These are phyloP conservation scores for Coelopa pilipes DNA, from an alignment of 2,888 invertebrate species.

Conservation along the genomic window DNA sequence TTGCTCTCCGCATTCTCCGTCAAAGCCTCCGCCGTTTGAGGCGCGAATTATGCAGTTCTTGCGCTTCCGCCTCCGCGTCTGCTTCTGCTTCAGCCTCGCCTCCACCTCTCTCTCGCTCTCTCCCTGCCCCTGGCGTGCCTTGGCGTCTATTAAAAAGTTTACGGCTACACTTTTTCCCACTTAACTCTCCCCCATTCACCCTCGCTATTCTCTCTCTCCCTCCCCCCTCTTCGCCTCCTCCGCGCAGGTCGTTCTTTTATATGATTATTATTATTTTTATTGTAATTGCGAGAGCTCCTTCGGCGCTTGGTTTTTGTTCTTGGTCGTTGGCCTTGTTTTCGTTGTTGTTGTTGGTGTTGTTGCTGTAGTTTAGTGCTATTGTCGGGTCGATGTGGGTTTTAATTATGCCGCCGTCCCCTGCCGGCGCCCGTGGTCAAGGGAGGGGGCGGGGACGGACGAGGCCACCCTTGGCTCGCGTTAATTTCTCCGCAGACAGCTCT, in stretches of 20 bases:
- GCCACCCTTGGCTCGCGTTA: no score
- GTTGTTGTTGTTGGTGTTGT: no score
- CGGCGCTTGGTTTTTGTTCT: no score
- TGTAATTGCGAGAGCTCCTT: background rate
- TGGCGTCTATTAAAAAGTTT: conserved; percentile 26
- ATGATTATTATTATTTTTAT: conserved; percentile 1
- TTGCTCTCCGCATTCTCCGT: conserved; percentile 9
- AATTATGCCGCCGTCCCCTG: conserved; percentile 4
- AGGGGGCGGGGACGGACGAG: no score
- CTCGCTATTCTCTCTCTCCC: no score
- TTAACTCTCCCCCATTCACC: no score
- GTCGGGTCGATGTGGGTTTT: conserved; percentile 16
- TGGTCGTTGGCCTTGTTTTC: no score
- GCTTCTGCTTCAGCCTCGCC: background rate
- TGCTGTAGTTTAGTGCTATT: background rate
- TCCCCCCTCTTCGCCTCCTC: background rate
- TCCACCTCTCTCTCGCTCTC: background rate
- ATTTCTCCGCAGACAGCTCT: no score
- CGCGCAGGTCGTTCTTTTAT: background rate
- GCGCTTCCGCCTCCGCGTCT: background rate
- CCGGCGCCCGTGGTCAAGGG: no score
- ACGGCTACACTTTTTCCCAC: conserved; percentile 1
- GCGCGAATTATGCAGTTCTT: conserved; percentile 5
- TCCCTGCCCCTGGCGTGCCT: background rate
- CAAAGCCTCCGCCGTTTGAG: conserved; percentile 7